Percentiles rank a stretch among this genome's conserved stretches.
phyloP scores from a whole-genome alignment of 2,888 invertebrate genomes.

The Cyrtodaria siliqua region DNA sequence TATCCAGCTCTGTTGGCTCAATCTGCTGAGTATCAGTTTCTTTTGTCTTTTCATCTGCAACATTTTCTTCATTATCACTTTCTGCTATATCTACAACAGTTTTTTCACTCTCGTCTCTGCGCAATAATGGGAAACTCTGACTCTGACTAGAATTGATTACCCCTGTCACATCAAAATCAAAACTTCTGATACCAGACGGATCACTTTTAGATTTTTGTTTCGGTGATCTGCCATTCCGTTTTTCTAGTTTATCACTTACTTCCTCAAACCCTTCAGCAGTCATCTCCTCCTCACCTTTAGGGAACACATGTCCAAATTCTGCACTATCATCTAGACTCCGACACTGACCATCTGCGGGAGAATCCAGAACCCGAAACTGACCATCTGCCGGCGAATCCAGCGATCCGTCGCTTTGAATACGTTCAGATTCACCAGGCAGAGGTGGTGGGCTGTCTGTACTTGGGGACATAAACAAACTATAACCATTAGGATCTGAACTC shows the following conservation, averaged over 20 bases:
- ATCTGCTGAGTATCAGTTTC: conserved; percentile 1
- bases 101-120: conserved; percentile 53
- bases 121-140: conserved; percentile 77
- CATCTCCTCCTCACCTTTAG: neutral
- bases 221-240: conserved; percentile 80
- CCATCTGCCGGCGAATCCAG: too few species aligned
- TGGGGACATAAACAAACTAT: conserved; percentile 77
- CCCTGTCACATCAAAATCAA: conserved; percentile 74
- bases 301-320: neutral
- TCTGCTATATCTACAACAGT: conserved; percentile 16
- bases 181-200: conserved; percentile 83
- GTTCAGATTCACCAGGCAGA: conserved; percentile 62
- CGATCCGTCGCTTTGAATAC: conserved; percentile 76
- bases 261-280: conserved; percentile 9
- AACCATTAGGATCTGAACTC: conserved; percentile 85
- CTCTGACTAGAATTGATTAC: conserved; percentile 73
- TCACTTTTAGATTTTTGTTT: conserved; percentile 86
- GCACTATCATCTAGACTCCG: neutral
- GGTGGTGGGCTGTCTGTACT: conserved; percentile 66
- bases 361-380: too few species aligned
- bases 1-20: conserved; percentile 31
- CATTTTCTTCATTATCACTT: conserved; percentile 15
- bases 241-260: conserved; percentile 68
- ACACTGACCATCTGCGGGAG: conserved; percentile 48
- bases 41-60: too few species aligned